Evolutionary conservation across 2,797 vertebrate genomes (phyloP).

Genomic region (Euphonia xanthogaster): DNA sequence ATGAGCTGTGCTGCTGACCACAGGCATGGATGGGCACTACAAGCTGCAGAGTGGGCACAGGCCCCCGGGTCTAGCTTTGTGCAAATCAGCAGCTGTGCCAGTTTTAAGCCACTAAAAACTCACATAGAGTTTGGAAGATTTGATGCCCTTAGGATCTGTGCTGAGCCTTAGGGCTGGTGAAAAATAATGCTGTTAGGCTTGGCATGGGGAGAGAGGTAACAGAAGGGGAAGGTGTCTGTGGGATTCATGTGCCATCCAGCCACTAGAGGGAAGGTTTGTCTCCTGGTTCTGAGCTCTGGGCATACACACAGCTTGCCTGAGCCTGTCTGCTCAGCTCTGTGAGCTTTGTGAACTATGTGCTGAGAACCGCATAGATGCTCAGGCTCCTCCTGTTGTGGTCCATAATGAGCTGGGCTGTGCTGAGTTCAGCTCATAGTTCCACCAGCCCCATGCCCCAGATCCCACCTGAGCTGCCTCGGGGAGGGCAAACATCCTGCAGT

Average conservation of each 20-base stretch:
- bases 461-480: neutral
- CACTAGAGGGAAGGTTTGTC: constrained; percentile 53
- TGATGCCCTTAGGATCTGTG: accelerated
- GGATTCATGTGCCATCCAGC: neutral
- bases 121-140: accelerated
- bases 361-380: accelerated
- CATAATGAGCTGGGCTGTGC: accelerated
- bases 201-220: neutral
- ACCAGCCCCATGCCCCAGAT: accelerated
- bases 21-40: accelerated
- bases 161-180: neutral
- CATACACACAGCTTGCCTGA: neutral
- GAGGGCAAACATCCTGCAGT: neutral
- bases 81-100: accelerated
- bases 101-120: neutral
- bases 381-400: neutral
- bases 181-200: neutral
- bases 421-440: neutral
- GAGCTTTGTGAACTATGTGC: neutral
- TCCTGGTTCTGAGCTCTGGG: neutral
- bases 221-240: neutral
- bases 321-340: neutral
- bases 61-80: neutral
- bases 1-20: neutral
- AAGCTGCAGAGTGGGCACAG: neutral